Percentiles rank a stretch among this genome's conserved stretches.
phyloP scores from a whole-genome alignment of 2,888 invertebrate species.

The Unio delphinus region DNA sequence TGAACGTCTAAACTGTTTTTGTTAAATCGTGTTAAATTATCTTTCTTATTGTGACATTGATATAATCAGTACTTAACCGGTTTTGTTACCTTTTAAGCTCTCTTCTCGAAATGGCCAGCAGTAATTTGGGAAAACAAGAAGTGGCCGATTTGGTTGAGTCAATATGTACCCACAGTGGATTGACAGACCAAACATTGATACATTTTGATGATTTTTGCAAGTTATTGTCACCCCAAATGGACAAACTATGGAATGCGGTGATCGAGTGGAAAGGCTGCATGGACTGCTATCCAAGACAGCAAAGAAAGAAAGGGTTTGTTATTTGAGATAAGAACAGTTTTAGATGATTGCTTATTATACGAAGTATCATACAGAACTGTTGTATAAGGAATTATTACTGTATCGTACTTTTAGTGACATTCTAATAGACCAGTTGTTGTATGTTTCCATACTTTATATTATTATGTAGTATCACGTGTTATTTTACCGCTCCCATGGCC shows the following conservation, averaged over 20 bases:
- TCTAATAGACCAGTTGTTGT: no score
- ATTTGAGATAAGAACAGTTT: no score
- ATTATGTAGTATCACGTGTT: no score
- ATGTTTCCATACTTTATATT: no score
- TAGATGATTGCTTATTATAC: no score
- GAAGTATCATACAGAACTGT: no score
- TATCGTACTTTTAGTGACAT: no score
- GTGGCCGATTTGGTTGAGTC: slow-evolving; percentile 57
- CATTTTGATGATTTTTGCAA: slow-evolving; percentile 65
- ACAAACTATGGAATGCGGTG: slow-evolving; percentile 63
- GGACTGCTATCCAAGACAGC: slow-evolving; percentile 7
- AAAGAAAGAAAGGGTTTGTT: slow-evolving; percentile 25
- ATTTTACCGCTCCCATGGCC: no score
- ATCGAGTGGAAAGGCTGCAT: slow-evolving; percentile 64
- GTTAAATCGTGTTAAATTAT: not conserved
- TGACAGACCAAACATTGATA: slow-evolving; percentile 47
- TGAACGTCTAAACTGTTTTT: not conserved
- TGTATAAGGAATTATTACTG: no score
- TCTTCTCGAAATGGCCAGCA: slow-evolving; percentile 64
- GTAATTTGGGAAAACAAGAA: slow-evolving; percentile 47
- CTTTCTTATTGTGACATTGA: not conserved
- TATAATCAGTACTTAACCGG: not conserved
- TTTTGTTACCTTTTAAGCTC: slow-evolving; percentile 44
- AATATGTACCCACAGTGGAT: slow-evolving; percentile 53
- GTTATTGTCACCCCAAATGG: slow-evolving; percentile 63